Evolutionary conservation across 2,797 vertebrate genomes (phyloP).

Genomic region (Diglossa cyanea): DNA sequence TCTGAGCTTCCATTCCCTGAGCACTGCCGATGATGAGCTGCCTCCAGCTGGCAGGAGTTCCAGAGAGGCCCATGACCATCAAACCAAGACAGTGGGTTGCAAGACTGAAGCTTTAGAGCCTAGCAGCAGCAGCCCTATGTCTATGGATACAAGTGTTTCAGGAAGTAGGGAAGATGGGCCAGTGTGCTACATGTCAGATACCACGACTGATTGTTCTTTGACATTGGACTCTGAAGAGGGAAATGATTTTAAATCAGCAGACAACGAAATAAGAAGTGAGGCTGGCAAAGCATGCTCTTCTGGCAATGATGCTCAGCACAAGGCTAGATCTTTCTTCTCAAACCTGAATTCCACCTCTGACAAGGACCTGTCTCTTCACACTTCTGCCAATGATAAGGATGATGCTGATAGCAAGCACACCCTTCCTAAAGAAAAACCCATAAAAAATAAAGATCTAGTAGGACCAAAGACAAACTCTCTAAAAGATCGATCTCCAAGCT

Average conservation of each 20-base stretch:
- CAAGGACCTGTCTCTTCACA: constrained; percentile 64
- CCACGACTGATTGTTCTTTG: constrained; percentile 85
- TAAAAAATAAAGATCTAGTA: constrained; percentile 64
- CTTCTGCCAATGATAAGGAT: constrained; percentile 22
- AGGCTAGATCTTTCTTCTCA: constrained; percentile 73
- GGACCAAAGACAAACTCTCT: constrained; percentile 65
- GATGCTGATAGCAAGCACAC: constrained; percentile 17
- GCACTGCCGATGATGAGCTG: neutral
- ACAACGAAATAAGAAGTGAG: constrained; percentile 49
- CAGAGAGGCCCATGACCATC: neutral
- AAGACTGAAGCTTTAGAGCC: constrained; percentile 78
- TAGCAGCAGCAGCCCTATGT: constrained; percentile 76
- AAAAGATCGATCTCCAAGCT: constrained; percentile 69
- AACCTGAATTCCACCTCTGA: constrained; percentile 71
- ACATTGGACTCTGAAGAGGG: constrained; percentile 87
- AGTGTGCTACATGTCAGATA: constrained; percentile 80
- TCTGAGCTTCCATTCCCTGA: constrained; percentile 24
- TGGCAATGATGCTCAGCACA: neutral
- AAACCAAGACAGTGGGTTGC: constrained; percentile 58
- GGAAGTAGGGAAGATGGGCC: constrained; percentile 75
- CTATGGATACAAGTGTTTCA: constrained; percentile 77
- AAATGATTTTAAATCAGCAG: constrained; percentile 69
- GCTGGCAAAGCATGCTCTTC: constrained; percentile 25
- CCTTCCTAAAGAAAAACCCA: constrained; percentile 55
- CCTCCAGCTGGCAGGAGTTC: neutral